Evolutionary conservation across 2,797 vertebrate genomes (phyloP), one percentile per base, ranked within the genome.

Genomic region (Pachyuromys duprasi): DNA sequence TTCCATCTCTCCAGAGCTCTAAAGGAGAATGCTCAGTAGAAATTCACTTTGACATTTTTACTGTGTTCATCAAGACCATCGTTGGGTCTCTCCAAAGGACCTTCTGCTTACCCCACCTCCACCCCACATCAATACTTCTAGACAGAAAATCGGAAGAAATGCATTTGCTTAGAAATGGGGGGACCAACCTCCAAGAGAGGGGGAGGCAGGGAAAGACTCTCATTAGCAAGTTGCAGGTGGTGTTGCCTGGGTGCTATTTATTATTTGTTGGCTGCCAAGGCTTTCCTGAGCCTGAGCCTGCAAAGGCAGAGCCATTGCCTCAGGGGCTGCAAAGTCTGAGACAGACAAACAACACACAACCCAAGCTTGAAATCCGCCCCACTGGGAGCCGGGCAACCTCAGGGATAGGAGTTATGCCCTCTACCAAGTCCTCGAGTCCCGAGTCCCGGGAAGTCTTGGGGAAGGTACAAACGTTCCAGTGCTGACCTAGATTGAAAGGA

Each of bases 181-280:
- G 90, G 82, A 81, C 49, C 86, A 96, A 45, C 49, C 31, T 93
- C 92, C 33, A 96, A 93, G 86, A 90, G 36, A 57, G 67, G 96
- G 76, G 86, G 86, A 97, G 89, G 82, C 86, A 97, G 82, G 79
- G 60, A 97, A 97, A 98, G 95, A 95, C 95, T 95, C 94, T 98
- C 97, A 98, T 98, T 98, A 98, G 97, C 96, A 97, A 94, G 90
- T 97, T 96, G 96, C 97, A 98, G 97, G 97, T 98, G 97, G 95
- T 97, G 97, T 97, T 97, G 97, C 96, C 96, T 96, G 93, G 93
- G 94, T 98, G 95, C 97, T 97, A 97, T 97, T 98, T 97, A 96
- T 98, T 97, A 97, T 97, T 97, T 97, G 96, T 92, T 96, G 96
- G 96, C 97, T 98, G 97, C 97, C 96, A 97, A 97, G 90, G 96